phyloP scores from a whole-genome alignment of 2,888 invertebrate genomes.

The Furcula furcula region DNA sequence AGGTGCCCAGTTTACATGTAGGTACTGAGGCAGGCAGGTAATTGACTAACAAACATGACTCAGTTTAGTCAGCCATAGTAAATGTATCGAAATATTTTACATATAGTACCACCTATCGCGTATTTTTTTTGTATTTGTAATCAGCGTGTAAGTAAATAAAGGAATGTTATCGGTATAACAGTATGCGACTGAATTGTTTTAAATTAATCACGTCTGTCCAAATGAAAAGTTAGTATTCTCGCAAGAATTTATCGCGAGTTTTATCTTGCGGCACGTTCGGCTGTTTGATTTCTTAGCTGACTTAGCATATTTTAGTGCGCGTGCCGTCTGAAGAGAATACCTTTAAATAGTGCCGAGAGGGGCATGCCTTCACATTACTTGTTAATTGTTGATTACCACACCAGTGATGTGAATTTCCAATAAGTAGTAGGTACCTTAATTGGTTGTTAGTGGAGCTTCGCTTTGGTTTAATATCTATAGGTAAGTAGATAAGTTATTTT shows the following conservation, averaged over 20 bases:
- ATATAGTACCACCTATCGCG: no score
- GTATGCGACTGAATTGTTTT: neutral
- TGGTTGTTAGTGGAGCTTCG: neutral
- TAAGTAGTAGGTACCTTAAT: neutral
- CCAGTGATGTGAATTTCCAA: conserved; percentile 9
- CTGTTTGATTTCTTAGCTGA: conserved; percentile 20
- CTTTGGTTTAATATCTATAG: no score
- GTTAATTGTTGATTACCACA: conserved; percentile 1
- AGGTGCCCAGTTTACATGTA: no score
- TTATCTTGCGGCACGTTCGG: conserved; percentile 33
- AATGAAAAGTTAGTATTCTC: conserved; percentile 20
- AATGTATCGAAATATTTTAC: no score
- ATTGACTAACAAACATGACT: no score
- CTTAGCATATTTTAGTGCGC: conserved; percentile 17
- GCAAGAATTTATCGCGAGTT: conserved; percentile 19
- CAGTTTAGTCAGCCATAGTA: no score
- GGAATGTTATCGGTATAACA: no score
- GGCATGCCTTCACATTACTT: conserved; percentile 4
- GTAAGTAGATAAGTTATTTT: no score
- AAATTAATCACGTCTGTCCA: conserved; percentile 25
- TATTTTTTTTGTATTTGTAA: no score
- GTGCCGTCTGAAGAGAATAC: conserved; percentile 3
- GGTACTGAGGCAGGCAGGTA: no score
- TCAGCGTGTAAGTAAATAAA: no score
- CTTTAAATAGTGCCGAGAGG: conserved; percentile 22